Evolutionary conservation across 1,140 invertebrate genomes (phyloP), one percentile per base, ranked within the genome.

Genomic region (Euborellia annulipes): DNA sequence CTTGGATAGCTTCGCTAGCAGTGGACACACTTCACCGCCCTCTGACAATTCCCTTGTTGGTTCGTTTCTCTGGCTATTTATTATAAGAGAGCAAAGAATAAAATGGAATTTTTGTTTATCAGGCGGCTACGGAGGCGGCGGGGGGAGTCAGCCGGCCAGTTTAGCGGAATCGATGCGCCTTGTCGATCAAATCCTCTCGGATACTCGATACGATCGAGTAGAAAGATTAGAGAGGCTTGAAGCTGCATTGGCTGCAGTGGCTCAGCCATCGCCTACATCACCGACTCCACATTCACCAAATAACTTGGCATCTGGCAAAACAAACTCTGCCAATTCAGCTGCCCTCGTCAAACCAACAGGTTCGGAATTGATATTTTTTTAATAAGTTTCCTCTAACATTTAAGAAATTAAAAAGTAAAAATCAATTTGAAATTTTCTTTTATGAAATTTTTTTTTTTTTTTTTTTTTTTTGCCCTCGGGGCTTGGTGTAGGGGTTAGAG

Each of bases 131-230:
- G 32, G n/a, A 34, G n/a, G n/a, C n/a, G n/a, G n/a, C n/a, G n/a
- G n/a, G n/a, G n/a, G n/a, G n/a, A n/a, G n/a, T n/a, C 11, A 85
- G 53, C 83, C 82, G n/a, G 78, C 79, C n/a, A 86, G 82, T 58
- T 66, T 89, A n/a, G 86, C 84, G 1, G 84, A 88, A 61, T 87
- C 84, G 0, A 89, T 89, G 85, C 83, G 86, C 61, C 73, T 88
- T 71, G 73, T 90, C 57, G 83, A 89, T 59, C 80, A 86, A 57
- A 82, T 88, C 49, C 65, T 89, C 18, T 82, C 79, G n/a, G 80
- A 89, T 59, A 72, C 71, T 48, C 75, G 76, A 43, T 85, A 89
- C 73, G 84, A 89, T 59, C 73, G 80, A 52, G 67, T 88, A n/a
- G 83, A 85, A 50, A 86, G 83, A 58, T 85, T 90, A 39, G 85